Base-by-base conservation (phyloP, 2,888 invertebrate species). In the Proisotoma minuta region DNA sequence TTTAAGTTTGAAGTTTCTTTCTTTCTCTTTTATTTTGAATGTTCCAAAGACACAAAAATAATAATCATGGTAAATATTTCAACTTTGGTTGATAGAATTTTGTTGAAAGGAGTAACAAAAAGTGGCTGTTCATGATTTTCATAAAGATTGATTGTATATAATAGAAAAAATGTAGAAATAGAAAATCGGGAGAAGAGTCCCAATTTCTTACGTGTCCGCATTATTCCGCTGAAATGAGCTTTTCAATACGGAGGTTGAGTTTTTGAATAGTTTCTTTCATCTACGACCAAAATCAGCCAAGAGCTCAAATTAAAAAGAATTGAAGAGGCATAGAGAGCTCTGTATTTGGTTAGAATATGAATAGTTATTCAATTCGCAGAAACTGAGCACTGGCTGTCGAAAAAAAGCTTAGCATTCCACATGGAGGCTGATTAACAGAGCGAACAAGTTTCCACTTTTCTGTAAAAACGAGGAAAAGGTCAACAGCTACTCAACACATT, bases 11-110 rank as follows among this genome's bases (percentile, higher is more conserved):
- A n/a, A n/a, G n/a, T n/a, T n/a, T n/a, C n/a, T n/a, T n/a, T n/a
- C n/a, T n/a, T n/a, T n/a, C n/a, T n/a, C n/a, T n/a, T n/a, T n/a
- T n/a, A n/a, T n/a, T n/a, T n/a, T n/a, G n/a, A n/a, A n/a, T n/a
- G n/a, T n/a, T n/a, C n/a, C n/a, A n/a, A 34, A 15, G 15, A 34
- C 20, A 15, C 5, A 43, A n/a, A 43, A 43, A 43, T 43, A 43
- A 43, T 43, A 43, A 43, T 43, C 43, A 43, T 43, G 43, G 43
- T n/a, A 43, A 43, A n/a, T n/a, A 43, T 43, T 43, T 43, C 43
- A 5, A n/a, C 43, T n/a, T n/a, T n/a, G n/a, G n/a, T n/a, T n/a
- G n/a, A n/a, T 34, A 34, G 34, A 10, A 34, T 15, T 34, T 8
- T 34, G 34, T 20, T 5, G 43, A 20, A 15, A 18, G 43, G 5